Evolutionary conservation across 2,888 invertebrate species (phyloP).

Genomic region (Coelopa pilipes): DNA sequence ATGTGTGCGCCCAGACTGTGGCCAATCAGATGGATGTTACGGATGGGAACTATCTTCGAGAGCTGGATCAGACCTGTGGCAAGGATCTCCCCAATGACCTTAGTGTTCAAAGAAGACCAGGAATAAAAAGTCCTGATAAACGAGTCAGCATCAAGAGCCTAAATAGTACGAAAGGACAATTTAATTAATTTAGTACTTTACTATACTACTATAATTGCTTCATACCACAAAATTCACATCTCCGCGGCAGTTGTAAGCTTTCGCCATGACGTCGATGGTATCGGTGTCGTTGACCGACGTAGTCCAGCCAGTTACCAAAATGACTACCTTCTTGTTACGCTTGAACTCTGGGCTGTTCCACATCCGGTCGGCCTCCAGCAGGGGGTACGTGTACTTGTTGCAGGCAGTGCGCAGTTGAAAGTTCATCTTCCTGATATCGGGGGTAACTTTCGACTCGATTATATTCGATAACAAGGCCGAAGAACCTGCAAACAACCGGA

Average conservation of each 20-base stretch:
- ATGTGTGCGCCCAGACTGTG: conserved; percentile 66
- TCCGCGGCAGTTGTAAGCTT: conserved; percentile 62
- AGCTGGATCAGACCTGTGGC: conserved; percentile 57
- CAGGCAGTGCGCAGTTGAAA: conserved; percentile 60
- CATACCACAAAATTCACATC: conserved; percentile 64
- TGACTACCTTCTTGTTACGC: conserved; percentile 56
- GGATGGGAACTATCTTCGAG: conserved; percentile 51
- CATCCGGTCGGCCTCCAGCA: conserved; percentile 56
- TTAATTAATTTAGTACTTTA: neutral
- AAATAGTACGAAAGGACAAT: conserved; percentile 4
- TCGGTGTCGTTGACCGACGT: conserved; percentile 59
- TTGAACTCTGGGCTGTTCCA: conserved; percentile 61
- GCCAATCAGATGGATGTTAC: conserved; percentile 63
- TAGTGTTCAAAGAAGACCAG: conserved; percentile 65
- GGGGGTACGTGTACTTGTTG: conserved; percentile 53
- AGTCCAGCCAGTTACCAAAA: conserved; percentile 65
- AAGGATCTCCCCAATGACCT: conserved; percentile 59
- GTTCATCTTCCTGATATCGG: conserved; percentile 58
- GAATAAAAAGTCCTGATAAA: conserved; percentile 63
- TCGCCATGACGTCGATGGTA: conserved; percentile 54
- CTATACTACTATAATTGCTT: conserved; percentile 10
- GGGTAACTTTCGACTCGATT: conserved; percentile 54
- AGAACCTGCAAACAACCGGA: conserved; percentile 53
- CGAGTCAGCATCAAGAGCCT: conserved; percentile 62
- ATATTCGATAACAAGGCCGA: conserved; percentile 55